phyloP scores from a whole-genome alignment of 2,797 vertebrate species.

The Silurus lanzhouensis region DNA sequence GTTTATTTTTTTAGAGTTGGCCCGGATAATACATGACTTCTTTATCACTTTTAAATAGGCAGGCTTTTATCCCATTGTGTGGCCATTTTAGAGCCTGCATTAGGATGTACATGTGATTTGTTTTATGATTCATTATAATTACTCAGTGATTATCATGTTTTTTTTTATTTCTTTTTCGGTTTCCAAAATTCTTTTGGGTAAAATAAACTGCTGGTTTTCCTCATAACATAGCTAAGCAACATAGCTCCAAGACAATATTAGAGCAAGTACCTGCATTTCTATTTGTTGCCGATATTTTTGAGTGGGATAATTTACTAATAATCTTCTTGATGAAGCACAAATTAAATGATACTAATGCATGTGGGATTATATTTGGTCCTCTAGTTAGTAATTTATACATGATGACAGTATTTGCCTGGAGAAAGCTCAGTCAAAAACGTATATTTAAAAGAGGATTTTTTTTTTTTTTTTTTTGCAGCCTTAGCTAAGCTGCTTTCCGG shows the following conservation, averaged over 20 bases:
- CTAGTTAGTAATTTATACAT: background rate
- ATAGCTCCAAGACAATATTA: background rate
- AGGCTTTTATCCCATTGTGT: slow-evolving; percentile 33
- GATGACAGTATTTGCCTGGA: background rate
- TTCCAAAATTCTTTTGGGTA: background rate
- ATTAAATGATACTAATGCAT: background rate
- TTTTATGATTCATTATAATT: slow-evolving; percentile 34
- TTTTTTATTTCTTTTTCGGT: background rate
- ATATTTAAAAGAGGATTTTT: background rate
- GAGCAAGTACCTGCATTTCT: background rate
- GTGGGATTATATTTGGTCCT: too few species aligned
- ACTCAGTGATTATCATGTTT: slow-evolving; percentile 1
- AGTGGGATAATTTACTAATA: background rate
- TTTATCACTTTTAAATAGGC: background rate
- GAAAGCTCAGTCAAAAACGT: background rate
- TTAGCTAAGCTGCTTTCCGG: background rate
- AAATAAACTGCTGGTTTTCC: background rate
- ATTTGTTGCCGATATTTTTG: background rate
- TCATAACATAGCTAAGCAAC: background rate
- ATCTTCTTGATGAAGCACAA: background rate
- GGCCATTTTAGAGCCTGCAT: slow-evolving; percentile 1
- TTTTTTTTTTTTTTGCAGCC: background rate
- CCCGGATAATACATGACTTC: background rate
- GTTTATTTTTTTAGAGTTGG: too few species aligned
- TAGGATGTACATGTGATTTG: slow-evolving; percentile 12